Evolutionary conservation across 2,888 invertebrate species (phyloP), one percentile per base, ranked within the genome.

Genomic region (Cactoblastis cactorum): DNA sequence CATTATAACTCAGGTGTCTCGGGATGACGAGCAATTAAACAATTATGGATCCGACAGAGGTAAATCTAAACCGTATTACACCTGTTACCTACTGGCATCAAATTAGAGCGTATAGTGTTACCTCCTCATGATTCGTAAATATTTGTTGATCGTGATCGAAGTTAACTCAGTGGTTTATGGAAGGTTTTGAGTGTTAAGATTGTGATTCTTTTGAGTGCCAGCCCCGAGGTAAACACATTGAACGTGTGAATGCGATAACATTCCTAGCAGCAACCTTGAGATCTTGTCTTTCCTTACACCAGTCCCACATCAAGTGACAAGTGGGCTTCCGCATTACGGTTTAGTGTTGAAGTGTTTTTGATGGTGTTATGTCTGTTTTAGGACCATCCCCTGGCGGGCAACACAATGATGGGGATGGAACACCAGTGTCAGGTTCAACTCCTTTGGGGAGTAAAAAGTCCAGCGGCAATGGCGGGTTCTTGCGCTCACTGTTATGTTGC

Each of bases 1-100:
- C 95, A 97, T 97, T 93, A 97, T 97, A 91, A 97, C 97, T 91
- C 97, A 97, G 94, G 97, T 97, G 93, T 96, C 96, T 92, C 95
- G 97, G 93, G 97, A 97, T 94, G 97, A 97, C 94, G 97, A 97
- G 91, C 95, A 95, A 92, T 93, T 96, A 91, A 96, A 95, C 92
- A 96, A 94, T 92, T 95, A 94, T 92, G 93, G 94, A 90, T 92
- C 94, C 92, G 97, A 96, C 92, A 96, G 97, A 96, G 96, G 97
- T 97, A 93, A 93, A 88, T 80, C 82, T 73, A 77, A 83, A 83
- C 79, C 73, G 77, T 82, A 84, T 83, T 89, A 87, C 88, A 89
- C 88, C 87, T 88, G 88, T 88, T 88, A 86, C 82, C 83, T 75
- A 84, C 80, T 80, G 73, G 82, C 83, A 82, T 84, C 80, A 82